These are phyloP conservation scores for Chelidonichthys spinosus DNA, from an alignment of 2,797 vertebrate species.

Conservation along the genomic window DNA sequence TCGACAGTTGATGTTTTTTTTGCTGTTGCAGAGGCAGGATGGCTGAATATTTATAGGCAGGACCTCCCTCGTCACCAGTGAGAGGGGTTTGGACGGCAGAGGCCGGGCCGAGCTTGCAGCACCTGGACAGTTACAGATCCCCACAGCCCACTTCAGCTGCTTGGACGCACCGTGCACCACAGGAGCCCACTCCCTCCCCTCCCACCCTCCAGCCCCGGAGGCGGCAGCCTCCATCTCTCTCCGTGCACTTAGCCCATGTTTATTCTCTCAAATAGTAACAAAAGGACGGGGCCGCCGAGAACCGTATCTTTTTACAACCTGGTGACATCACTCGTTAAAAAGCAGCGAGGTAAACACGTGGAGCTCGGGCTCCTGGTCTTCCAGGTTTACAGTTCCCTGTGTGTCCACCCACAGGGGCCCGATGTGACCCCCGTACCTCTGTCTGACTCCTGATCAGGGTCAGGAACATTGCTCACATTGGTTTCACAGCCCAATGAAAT, in stretches of 20 bases:
- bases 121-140: constrained; percentile 83
- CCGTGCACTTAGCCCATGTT: constrained; percentile 68
- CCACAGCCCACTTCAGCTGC: constrained; percentile 72
- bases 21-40: constrained; percentile 57
- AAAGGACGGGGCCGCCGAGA: constrained; percentile 72
- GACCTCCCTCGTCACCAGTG: constrained; percentile 60
- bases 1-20: constrained; percentile 69
- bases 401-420: constrained; percentile 64
- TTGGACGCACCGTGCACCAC: constrained; percentile 62
- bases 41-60: constrained; percentile 72
- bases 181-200: constrained; percentile 45
- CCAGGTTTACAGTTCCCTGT: constrained; percentile 73
- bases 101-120: constrained; percentile 59
- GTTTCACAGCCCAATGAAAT: constrained; percentile 77
- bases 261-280: constrained; percentile 80
- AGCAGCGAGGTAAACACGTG: constrained; percentile 73
- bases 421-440: constrained; percentile 50
- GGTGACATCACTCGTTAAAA: constrained; percentile 82
- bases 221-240: constrained; percentile 48
- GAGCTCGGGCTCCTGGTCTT: constrained; percentile 74
- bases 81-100: constrained; percentile 53
- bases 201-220: constrained; percentile 34
- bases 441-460: constrained; percentile 72
- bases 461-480: constrained; percentile 70
- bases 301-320: constrained; percentile 82